A percentile compares a stretch with the other conserved stretches of the same genome.
Evolutionary conservation across 2,888 invertebrate genomes (phyloP).

Genomic region (Onthophagus sagittarius): DNA sequence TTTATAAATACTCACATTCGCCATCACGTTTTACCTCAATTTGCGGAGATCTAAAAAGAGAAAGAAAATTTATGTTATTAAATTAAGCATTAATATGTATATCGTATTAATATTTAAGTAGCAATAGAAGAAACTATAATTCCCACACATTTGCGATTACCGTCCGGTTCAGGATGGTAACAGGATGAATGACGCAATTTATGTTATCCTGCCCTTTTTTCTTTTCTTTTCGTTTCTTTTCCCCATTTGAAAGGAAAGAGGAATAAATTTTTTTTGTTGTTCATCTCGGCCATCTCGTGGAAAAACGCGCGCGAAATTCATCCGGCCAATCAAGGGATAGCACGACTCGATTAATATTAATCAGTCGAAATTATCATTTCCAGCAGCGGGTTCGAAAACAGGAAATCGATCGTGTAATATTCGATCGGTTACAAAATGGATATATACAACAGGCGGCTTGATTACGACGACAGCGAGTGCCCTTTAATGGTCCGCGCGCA

Average conservation of each 20-base stretch:
- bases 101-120: not conserved
- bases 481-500: not conserved
- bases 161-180: not conserved
- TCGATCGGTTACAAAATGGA: conserved; percentile 10
- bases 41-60: too few species aligned
- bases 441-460: conserved; percentile 9
- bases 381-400: not conserved
- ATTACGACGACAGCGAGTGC: not conserved
- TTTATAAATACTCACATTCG: not conserved
- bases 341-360: not conserved
- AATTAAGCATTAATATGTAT: not conserved
- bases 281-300: not conserved
- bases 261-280: not conserved
- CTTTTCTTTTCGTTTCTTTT: too few species aligned
- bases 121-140: not conserved
- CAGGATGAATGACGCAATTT: not conserved
- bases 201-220: not conserved
- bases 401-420: conserved; percentile 4
- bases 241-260: not conserved
- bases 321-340: not conserved
- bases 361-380: not conserved
- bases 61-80: too few species aligned
- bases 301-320: not conserved
- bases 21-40: too few species aligned
- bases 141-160: not conserved